These are phyloP conservation scores for Lysandra bellargus DNA, from an alignment of 2,888 invertebrate species.

Conservation along the genomic window DNA sequence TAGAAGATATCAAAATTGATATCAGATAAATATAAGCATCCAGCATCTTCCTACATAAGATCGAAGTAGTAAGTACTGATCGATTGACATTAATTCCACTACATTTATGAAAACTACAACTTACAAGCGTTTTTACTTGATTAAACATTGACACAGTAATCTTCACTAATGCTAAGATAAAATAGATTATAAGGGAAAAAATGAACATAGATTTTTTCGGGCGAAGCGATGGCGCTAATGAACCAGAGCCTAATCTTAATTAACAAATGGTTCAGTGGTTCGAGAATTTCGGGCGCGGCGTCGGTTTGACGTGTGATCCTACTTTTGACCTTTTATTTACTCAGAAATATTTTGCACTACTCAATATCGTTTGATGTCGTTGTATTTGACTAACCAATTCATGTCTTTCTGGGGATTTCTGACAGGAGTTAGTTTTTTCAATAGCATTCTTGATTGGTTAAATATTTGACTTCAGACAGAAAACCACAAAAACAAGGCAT, in stretches of 20 bases:
- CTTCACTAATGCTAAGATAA: slow-evolving; percentile 1
- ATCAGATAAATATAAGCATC: too few species aligned
- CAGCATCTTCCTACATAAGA: too few species aligned
- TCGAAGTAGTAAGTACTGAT: too few species aligned
- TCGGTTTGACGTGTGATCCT: slow-evolving; percentile 20
- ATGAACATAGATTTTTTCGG: slow-evolving; percentile 11
- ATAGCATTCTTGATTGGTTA: too few species aligned
- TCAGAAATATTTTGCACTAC: background rate
- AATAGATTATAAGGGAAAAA: slow-evolving; percentile 14
- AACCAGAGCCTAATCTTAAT: slow-evolving; percentile 26
- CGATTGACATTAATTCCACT: background rate
- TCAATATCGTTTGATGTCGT: too few species aligned
- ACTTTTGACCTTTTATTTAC: slow-evolving; percentile 10
- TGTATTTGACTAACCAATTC: too few species aligned
- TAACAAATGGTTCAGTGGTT: slow-evolving; percentile 23
- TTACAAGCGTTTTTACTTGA: background rate
- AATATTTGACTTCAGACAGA: too few species aligned
- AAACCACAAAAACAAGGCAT: too few species aligned
- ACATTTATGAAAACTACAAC: background rate
- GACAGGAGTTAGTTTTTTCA: too few species aligned
- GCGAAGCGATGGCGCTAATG: slow-evolving; percentile 17
- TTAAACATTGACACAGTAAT: slow-evolving; percentile 8
- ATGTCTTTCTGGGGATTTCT: background rate
- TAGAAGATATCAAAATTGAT: too few species aligned
- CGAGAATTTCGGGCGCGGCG: slow-evolving; percentile 3